Evolutionary conservation across 2,888 invertebrate species (phyloP).

Genomic region (Zaprionus obscuricornis): DNA sequence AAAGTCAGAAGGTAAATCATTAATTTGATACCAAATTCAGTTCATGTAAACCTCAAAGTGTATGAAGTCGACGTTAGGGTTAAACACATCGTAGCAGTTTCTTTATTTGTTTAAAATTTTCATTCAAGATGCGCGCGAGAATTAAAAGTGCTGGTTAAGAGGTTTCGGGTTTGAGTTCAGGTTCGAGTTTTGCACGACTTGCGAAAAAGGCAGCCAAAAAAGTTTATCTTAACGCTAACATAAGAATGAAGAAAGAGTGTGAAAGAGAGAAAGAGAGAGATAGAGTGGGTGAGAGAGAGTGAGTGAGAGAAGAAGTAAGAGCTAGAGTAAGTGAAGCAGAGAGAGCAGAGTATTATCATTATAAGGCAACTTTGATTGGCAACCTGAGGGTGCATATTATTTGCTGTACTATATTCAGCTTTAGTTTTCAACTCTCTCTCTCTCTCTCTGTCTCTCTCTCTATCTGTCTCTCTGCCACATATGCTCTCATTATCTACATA

Average conservation of each 20-base stretch:
- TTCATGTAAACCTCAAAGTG: too few species aligned
- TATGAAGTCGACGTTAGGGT: too few species aligned
- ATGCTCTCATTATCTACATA: neutral
- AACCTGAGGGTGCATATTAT: conserved; percentile 60
- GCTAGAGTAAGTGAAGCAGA: neutral
- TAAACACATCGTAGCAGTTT: too few species aligned
- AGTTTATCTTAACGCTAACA: conserved; percentile 27
- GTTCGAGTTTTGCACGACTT: conserved; percentile 27
- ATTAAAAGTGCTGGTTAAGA: conserved; percentile 69
- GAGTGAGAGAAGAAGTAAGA: too few species aligned
- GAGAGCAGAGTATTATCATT: conserved; percentile 26
- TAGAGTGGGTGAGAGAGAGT: too few species aligned
- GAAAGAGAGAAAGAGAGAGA: too few species aligned
- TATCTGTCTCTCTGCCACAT: neutral
- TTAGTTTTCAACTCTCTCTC: neutral
- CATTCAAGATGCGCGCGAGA: conserved; percentile 52
- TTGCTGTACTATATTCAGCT: conserved; percentile 32
- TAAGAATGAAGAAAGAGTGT: too few species aligned
- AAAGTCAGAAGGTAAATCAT: too few species aligned
- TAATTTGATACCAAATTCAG: too few species aligned
- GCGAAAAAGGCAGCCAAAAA: conserved; percentile 30
- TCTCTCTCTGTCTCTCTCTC: neutral
- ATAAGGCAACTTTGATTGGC: conserved; percentile 53
- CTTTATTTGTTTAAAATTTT: conserved; percentile 70
- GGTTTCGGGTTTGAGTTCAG: conserved; percentile 3